Evolutionary conservation across 2,113 vertebrate genomes (phyloP), one percentile per base, ranked within the genome.

Genomic region (Maccullochella peelii): DNA sequence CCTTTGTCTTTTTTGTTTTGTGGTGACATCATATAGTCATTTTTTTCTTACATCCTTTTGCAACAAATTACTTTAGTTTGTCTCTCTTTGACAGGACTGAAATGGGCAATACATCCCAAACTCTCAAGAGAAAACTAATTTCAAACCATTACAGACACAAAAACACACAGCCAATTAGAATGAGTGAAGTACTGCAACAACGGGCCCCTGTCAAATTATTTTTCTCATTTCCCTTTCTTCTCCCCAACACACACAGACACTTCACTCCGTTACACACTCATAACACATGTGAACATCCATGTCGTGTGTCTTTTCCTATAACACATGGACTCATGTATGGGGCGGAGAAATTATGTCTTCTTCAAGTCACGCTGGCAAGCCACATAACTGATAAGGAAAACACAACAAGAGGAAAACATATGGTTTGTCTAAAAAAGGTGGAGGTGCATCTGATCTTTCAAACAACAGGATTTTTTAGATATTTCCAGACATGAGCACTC

Each of bases 71-170:
- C 25, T 70, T 57, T n/a, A 57, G 30, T 71, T 82, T 36, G 33
- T 54, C 65, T 84, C 73, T 61, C 23, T 65, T 74, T 88, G 80
- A 90, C 79, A 61, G 73, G 55, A 85, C 83, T 76, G 62, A 91
- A 84, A 90, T 75, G 71, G 47, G 66, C 59, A 90, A 73, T 47
- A 77, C 59, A 63, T 67, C 59, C 50, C 21, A 66, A 88, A 88
- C 70, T 88, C 85, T 91, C 72, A 38, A 33, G 73, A 86, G 87
- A 70, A 89, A 87, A 86, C 85, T 87, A 14, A 93, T 91, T 93
- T 93, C 18, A 84, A 87, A 47, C 69, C 62, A 93, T 87, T 87
- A 85, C 80, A 81, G 36, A 25, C 62, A 73, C 63, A 86, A 57
- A 80, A 76, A 89, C 63, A 85, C 76, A 79, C 50, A 79, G 63